Percentiles rank a stretch among this genome's conserved stretches.
Evolutionary conservation across 2,113 vertebrate species (phyloP).

Genomic region (Petrocephalus microphthalmus): DNA sequence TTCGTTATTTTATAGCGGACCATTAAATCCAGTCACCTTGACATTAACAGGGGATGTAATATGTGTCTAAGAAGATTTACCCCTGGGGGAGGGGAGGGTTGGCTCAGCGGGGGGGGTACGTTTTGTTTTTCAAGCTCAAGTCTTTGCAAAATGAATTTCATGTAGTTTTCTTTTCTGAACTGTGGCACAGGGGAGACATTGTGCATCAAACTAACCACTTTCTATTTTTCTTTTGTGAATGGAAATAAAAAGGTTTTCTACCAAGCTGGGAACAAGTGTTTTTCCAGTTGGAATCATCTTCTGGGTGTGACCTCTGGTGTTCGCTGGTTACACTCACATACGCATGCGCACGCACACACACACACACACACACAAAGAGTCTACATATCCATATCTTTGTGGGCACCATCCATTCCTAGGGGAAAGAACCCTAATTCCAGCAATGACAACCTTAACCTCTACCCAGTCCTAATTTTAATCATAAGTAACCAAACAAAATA

Average conservation of each 20-base stretch:
- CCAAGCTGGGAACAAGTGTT: constrained; percentile 19
- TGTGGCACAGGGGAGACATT: constrained; percentile 56
- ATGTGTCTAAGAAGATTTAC: constrained; percentile 33
- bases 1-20: constrained; percentile 63
- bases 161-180: constrained; percentile 46
- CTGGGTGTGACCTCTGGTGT: not conserved
- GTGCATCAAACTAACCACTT: constrained; percentile 47
- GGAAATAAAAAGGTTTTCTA: constrained; percentile 32
- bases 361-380: not conserved
- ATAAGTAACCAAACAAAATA: not conserved
- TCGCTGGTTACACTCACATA: not conserved
- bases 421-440: not conserved
- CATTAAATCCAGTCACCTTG: constrained; percentile 47
- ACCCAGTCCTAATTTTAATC: not conserved
- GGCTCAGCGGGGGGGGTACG: constrained; percentile 14
- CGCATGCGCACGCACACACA: not conserved
- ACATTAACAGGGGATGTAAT: constrained; percentile 35
- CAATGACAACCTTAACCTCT: not conserved
- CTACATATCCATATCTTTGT: not conserved
- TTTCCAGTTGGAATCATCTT: not conserved
- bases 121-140: constrained; percentile 44
- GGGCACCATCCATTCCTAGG: not conserved
- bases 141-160: constrained; percentile 44
- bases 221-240: constrained; percentile 42
- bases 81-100: constrained; percentile 10